These are phyloP conservation scores for Henricia sp. DNA, from an alignment of 53 echinoderm and acorn worm species.

Conservation along the genomic window DNA sequence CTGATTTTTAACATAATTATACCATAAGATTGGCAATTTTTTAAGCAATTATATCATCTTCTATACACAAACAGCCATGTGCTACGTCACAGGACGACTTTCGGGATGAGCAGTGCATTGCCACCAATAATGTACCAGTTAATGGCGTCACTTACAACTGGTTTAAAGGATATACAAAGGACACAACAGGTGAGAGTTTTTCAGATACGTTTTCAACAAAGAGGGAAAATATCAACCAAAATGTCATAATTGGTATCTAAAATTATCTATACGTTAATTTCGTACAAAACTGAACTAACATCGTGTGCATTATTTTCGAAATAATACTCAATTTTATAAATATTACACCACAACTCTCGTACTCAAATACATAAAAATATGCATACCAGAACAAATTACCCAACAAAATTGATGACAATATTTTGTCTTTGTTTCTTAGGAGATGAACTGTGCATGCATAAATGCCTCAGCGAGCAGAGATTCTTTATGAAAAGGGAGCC, in stretches of 20 bases:
- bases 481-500: constrained; percentile 71
- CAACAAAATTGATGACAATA: no score
- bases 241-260: no score
- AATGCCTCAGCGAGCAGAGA: constrained; percentile 71
- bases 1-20: background rate
- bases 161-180: constrained; percentile 54
- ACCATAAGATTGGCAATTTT: background rate
- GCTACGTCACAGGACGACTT: constrained; percentile 73
- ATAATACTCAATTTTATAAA: no score
- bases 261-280: no score
- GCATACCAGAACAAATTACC: no score
- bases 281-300: no score
- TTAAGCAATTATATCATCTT: no score
- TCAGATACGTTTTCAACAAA: background rate
- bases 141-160: constrained; percentile 78
- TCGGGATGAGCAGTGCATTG: constrained; percentile 79
- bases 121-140: constrained; percentile 68
- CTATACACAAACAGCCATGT: no score
- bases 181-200: constrained; percentile 48
- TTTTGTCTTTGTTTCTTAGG: constrained; percentile 66
- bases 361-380: no score
- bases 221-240: no score
- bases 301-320: no score
- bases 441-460: constrained; percentile 71
- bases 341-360: no score